Evolutionary conservation across 1,140 invertebrate species (phyloP).

Genomic region (Calliphora vicina): DNA sequence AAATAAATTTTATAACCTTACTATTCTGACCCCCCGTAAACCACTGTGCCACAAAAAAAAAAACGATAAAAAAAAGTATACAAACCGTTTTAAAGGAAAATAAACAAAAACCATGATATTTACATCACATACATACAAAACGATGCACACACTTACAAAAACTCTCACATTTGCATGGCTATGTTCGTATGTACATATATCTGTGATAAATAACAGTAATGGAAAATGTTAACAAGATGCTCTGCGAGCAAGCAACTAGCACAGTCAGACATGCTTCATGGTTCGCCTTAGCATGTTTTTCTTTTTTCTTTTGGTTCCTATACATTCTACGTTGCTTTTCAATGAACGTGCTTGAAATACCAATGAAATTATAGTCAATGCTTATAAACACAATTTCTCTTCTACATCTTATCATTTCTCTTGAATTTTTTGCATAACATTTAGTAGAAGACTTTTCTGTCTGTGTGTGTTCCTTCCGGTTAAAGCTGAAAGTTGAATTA

Average conservation of each 20-base stretch:
- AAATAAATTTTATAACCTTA: no score
- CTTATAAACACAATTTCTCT: background rate
- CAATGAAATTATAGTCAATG: background rate
- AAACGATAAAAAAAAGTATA: no score
- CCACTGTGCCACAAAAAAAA: no score
- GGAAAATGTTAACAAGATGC: conserved; percentile 9
- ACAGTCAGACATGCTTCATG: background rate
- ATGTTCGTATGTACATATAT: no score
- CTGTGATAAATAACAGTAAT: background rate
- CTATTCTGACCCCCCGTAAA: no score
- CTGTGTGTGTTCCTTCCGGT: background rate
- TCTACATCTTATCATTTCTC: background rate
- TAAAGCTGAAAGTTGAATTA: background rate
- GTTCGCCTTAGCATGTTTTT: background rate
- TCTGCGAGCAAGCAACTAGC: background rate
- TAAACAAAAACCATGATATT: background rate
- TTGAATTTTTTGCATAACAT: background rate
- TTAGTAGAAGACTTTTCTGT: background rate
- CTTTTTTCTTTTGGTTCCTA: background rate
- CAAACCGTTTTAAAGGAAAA: background rate
- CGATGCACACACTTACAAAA: background rate
- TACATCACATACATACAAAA: background rate
- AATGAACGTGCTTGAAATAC: background rate
- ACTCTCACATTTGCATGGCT: no score
- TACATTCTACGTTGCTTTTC: background rate